phyloP scores from a whole-genome alignment of 2,113 vertebrate genomes.

The Zosterops lateralis region DNA sequence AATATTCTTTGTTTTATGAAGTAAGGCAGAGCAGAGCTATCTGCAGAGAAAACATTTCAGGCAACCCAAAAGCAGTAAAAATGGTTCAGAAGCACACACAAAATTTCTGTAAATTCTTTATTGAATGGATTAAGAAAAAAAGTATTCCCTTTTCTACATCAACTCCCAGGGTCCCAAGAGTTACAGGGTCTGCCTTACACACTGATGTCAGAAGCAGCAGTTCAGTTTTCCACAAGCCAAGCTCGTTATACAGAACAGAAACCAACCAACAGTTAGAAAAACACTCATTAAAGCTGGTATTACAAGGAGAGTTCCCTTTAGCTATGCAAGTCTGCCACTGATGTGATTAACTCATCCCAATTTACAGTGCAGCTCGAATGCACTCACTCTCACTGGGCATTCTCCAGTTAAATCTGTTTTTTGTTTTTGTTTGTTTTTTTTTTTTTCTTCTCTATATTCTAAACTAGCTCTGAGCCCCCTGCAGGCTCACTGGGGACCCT shows the following conservation, averaged over 20 bases:
- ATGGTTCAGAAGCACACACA: background rate
- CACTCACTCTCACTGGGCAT: background rate
- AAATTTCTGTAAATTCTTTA: conserved; percentile 57
- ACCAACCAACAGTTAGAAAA: background rate
- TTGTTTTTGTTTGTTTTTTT: background rate
- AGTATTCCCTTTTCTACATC: conserved; percentile 35
- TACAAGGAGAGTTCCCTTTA: background rate
- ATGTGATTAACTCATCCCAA: background rate
- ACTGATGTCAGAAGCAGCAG: background rate
- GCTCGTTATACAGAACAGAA: background rate
- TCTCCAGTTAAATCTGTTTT: background rate
- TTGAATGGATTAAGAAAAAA: conserved; percentile 57
- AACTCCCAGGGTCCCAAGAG: background rate
- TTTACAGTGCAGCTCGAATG: background rate
- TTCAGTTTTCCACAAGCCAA: background rate
- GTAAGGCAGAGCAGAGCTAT: background rate
- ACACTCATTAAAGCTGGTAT: background rate
- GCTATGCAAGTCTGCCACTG: background rate
- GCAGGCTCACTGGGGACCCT: background rate
- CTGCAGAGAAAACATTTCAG: background rate
- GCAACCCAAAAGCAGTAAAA: background rate
- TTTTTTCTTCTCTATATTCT: background rate
- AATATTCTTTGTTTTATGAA: background rate
- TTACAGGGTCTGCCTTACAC: background rate
- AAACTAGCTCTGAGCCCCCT: background rate